Percentiles rank a stretch among this genome's conserved stretches.
Evolutionary conservation across 2,113 vertebrate species (phyloP).

Genomic region (Fukomys damarensis): DNA sequence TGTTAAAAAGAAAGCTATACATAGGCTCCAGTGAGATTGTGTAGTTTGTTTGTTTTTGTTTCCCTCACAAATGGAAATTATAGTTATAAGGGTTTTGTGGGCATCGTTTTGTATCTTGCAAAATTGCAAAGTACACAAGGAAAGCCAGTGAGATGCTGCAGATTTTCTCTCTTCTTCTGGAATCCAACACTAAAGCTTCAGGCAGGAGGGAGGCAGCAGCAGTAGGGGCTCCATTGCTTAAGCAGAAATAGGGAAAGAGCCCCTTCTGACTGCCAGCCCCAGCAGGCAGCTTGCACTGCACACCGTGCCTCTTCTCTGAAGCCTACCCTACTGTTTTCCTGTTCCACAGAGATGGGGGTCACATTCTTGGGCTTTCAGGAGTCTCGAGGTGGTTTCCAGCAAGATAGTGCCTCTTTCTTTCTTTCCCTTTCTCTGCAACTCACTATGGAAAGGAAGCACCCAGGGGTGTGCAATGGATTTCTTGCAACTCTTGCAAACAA

Average conservation of each 20-base stretch:
- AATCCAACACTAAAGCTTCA: not conserved
- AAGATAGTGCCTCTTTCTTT: not conserved
- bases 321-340: accelerated
- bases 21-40: not conserved
- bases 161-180: not conserved
- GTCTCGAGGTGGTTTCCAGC: not conserved
- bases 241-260: not conserved
- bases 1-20: not conserved
- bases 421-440: not conserved
- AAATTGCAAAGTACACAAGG: not conserved
- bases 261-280: accelerated
- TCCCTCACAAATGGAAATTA: not conserved
- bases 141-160: not conserved
- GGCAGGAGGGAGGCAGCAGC: not conserved
- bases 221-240: too few species aligned
- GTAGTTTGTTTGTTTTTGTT: not conserved
- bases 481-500: conserved; percentile 2
- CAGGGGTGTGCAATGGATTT: accelerated
- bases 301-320: accelerated
- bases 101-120: not conserved
- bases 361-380: not conserved
- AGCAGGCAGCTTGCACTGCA: accelerated
- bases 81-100: not conserved
- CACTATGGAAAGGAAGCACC: not conserved
- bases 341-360: not conserved